Evolutionary conservation across 2,888 invertebrate species (phyloP).

Genomic region (Ormyrus rosae): DNA sequence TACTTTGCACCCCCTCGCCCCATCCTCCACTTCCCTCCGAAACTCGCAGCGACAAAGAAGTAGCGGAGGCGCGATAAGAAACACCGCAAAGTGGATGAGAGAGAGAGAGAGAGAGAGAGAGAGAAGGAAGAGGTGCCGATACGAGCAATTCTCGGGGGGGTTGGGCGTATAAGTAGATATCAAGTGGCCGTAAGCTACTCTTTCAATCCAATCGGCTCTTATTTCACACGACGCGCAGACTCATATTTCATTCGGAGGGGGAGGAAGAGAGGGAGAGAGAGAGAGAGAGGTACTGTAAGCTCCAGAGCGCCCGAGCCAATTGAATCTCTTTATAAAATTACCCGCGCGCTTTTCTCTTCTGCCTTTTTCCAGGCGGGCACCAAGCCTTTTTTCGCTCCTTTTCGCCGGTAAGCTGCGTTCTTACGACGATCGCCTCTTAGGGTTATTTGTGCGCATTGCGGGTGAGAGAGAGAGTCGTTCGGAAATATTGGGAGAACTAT

Average conservation of each 20-base stretch:
- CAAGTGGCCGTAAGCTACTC: constrained; percentile 68
- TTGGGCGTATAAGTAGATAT: constrained; percentile 66
- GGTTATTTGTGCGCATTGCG: constrained; percentile 16
- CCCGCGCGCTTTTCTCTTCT: constrained; percentile 39
- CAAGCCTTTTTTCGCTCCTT: constrained; percentile 1
- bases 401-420: neutral
- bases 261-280: no score
- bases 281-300: constrained; percentile 25
- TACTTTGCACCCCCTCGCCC: neutral
- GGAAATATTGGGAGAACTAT: neutral
- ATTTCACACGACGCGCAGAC: constrained; percentile 69
- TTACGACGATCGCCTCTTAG: neutral
- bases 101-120: constrained; percentile 11
- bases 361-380: constrained; percentile 23
- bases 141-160: constrained; percentile 52
- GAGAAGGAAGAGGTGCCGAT: constrained; percentile 41
- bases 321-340: constrained; percentile 73
- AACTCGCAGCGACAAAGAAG: constrained; percentile 44
- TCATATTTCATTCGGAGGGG: constrained; percentile 69
- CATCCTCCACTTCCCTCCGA: constrained; percentile 1
- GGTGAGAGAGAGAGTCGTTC: neutral
- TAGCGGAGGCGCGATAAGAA: constrained; percentile 44
- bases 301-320: constrained; percentile 67
- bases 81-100: constrained; percentile 49
- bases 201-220: constrained; percentile 71